Evolutionary conservation across 2,888 invertebrate genomes (phyloP), one percentile per base, ranked within the genome.

Genomic region (Sacculina carcini): DNA sequence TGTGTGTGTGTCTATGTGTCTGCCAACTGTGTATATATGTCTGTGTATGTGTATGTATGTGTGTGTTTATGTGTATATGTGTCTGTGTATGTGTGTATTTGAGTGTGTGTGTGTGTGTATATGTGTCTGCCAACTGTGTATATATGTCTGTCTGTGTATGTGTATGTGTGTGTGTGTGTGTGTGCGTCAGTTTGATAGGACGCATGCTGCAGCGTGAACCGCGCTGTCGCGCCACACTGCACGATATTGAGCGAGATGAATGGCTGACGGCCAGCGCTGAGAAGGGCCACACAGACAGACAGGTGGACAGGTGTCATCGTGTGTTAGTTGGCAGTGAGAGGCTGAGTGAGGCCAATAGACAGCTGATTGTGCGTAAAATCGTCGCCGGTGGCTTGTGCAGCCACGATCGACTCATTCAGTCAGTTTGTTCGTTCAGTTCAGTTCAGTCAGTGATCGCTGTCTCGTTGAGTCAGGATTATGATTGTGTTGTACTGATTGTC

Each of bases 151-250:
- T 94, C 98, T 94, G 70, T 98, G 59, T 81, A 90, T 26, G 73
- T 90, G 56, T 86, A 90, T 65, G 96, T 96, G 1, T 81, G 82
- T 59, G 80, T 83, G 62, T 73, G 98, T 51, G 85, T 90, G 0
- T 78, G 78, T n/a, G n/a, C 59, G 62, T 55, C 63, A 83, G 83
- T 61, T 71, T 98, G 58, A 94, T 98, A 63, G 77, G 78, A 12
- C 75, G 77, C 61, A 94, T 98, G 94, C 70, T 98, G 59, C 81
- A 90, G 26, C 73, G 90, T 56, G 86, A 90, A 65, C 96, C 98
- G 1, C 81, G 82, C 59, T 80, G 83, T 62, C 73, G 98, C 51
- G 85, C 90, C 1, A 78, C 78, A 6, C 71, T 98, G 28, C 73
- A 79, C 39, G 82, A 90, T 68, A 90, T 98, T 54, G 78, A 85